These are phyloP conservation scores for Pardosa pseudoannulata DNA, from an alignment of 2,888 invertebrate species.

Conservation along the genomic window DNA sequence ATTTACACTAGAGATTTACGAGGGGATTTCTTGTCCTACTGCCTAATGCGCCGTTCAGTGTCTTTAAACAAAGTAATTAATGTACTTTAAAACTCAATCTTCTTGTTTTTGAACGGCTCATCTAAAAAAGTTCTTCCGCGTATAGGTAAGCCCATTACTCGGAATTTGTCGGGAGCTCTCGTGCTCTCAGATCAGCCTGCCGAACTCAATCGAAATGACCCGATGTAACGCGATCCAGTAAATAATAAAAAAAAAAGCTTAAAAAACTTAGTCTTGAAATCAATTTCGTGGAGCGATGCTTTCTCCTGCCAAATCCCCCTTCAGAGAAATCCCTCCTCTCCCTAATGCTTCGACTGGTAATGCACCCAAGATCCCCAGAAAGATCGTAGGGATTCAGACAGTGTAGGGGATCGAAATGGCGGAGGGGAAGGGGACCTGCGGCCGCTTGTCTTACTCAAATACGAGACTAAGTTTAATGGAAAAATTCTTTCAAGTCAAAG, in stretches of 20 bases:
- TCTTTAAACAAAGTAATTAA: too few relatives aligned
- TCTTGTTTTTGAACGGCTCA: too few relatives aligned
- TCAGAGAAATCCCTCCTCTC: conserved; percentile 22
- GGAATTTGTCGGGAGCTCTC: neutral
- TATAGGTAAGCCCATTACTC: neutral
- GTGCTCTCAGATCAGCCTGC: neutral
- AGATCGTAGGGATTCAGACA: neutral
- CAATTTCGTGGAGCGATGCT: conserved; percentile 32
- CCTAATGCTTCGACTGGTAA: conserved; percentile 17
- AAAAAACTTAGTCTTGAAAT: conserved; percentile 20
- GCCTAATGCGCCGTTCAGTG: too few relatives aligned
- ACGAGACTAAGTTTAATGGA: conserved; percentile 19
- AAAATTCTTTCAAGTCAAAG: conserved; percentile 25
- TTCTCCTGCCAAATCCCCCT: conserved; percentile 20
- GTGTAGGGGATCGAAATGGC: neutral
- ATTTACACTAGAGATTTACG: too few relatives aligned
- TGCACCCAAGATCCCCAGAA: conserved; percentile 21
- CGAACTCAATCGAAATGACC: conserved; percentile 14
- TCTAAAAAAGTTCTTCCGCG: too few relatives aligned
- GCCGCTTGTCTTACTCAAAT: conserved; percentile 8
- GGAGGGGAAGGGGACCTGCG: neutral
- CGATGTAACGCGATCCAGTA: conserved; percentile 1
- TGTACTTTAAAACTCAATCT: too few relatives aligned
- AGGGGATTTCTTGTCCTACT: too few relatives aligned
- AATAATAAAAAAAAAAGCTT: conserved; percentile 22